Evolutionary conservation across 1,140 invertebrate genomes (phyloP), one percentile per base, ranked within the genome.

Genomic region (Drosophila sturtevanti): DNA sequence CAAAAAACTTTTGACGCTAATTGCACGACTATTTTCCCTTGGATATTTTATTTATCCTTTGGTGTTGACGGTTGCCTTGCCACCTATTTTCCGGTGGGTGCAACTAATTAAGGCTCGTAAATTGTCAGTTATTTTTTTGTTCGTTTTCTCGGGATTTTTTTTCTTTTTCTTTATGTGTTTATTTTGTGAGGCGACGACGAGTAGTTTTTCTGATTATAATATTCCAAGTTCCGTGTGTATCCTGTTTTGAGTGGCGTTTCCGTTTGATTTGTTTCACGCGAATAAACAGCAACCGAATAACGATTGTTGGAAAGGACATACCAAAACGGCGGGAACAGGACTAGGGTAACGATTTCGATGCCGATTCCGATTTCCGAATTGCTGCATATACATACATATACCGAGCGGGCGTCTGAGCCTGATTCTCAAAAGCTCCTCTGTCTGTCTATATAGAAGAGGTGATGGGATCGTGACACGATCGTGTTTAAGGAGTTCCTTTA

Each of bases 221-320:
- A 68, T 79, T 73, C 71, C 52, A 31, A 55, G 27, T 64, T 41
- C 74, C 59, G 72, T 69, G 41, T 80, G 63, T 79, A 70, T 69
- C 21, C 22, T n/a, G 55, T 44, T 67, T 63, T 61, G 34, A 24
- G 37, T 63, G 61, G 61, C 68, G 68, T 58, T 77, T 66, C 64
- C 62, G 63, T 65, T 82, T 77, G 61, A 89, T 80, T 89, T 89
- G 84, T 78, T 89, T 80, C 84, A 89, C 79, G 70, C 84, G 79
- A 89, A 81, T 89, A 89, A 89, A 89, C 70, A 89, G 77, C 79
- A 80, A 89, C 84, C 58, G 51, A 56, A 44, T 72, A 64, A 74
- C 63, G 72, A 72, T 75, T 74, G 70, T 66, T 71, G 74, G 72
- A 72, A 75, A 48, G 41, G 41, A 48, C 41, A 48, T 48, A 48